These are phyloP conservation scores for Pungitius pungitius DNA, from an alignment of 2,113 vertebrate genomes.

Conservation along the genomic window DNA sequence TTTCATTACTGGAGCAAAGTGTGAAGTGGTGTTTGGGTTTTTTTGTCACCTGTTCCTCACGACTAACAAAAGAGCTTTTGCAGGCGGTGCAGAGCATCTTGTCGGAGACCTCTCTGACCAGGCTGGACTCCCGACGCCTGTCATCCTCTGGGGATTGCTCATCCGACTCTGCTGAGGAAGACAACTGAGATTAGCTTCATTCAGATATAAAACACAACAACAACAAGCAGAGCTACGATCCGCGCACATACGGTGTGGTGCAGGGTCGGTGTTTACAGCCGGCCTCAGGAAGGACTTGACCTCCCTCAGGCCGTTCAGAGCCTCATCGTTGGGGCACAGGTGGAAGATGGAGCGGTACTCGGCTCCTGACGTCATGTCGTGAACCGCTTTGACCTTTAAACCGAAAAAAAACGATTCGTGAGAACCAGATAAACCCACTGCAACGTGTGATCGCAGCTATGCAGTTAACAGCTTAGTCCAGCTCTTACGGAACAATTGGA, in stretches of 20 bases:
- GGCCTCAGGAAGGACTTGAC: conserved; percentile 51
- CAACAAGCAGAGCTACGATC: not conserved
- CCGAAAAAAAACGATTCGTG: not conserved
- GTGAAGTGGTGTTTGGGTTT: too few species aligned
- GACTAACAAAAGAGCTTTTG: conserved; percentile 81
- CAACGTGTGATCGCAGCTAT: not conserved
- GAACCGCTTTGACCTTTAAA: not conserved
- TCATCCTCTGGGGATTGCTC: conserved; percentile 32
- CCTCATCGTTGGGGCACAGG: conserved; percentile 50
- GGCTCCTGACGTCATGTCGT: conserved; percentile 31
- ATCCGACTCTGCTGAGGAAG: conserved; percentile 29
- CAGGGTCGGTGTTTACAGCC: not conserved
- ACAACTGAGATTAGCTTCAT: not conserved
- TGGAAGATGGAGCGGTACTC: conserved; percentile 66
- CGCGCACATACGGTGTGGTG: conserved; percentile 33
- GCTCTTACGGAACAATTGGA: not conserved
- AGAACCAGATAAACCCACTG: not conserved
- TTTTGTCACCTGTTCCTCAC: conserved; percentile 90
- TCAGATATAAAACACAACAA: not conserved
- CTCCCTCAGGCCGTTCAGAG: conserved; percentile 57
- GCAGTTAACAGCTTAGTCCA: not conserved
- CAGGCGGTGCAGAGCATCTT: conserved; percentile 88
- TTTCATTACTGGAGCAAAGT: not conserved
- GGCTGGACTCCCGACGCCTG: not conserved
- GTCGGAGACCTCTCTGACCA: conserved; percentile 74